These are phyloP conservation scores for Rhynchophorus ferrugineus DNA, from an alignment of 1,140 invertebrate species.

Conservation along the genomic window DNA sequence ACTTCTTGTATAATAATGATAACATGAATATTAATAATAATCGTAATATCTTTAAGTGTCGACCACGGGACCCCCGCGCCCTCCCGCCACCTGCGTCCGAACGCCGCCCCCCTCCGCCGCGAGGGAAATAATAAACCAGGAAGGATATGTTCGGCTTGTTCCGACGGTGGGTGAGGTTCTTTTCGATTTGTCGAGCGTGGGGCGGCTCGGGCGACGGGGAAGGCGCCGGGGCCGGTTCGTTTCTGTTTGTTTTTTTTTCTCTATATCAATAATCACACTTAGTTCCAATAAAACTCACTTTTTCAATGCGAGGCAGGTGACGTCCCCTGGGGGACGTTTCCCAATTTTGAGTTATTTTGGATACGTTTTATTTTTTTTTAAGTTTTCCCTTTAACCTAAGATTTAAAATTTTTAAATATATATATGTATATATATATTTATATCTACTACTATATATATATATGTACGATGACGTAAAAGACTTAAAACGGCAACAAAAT, in stretches of 20 bases:
- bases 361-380: constrained; percentile 49
- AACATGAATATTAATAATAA: constrained; percentile 46
- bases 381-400: constrained; percentile 50
- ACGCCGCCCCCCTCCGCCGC: constrained; percentile 19
- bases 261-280: constrained; percentile 57
- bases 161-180: too few species aligned
- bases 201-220: not conserved
- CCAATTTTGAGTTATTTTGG: constrained; percentile 63
- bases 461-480: constrained; percentile 42
- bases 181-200: too few species aligned
- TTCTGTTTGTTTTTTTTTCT: too few species aligned
- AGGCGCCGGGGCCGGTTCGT: too few species aligned
- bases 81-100: not conserved
- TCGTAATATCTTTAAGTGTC: constrained; percentile 39
- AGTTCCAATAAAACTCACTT: constrained; percentile 64
- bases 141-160: too few species aligned
- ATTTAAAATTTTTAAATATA: constrained; percentile 44
- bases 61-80: not conserved
- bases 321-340: constrained; percentile 47
- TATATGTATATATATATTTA: too few species aligned
- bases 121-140: too few species aligned
- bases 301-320: constrained; percentile 56
- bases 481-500: constrained; percentile 44
- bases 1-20: constrained; percentile 33
- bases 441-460: constrained; percentile 43